phyloP scores from a whole-genome alignment of 2,113 vertebrate species.

The Oryzias curvinotus region DNA sequence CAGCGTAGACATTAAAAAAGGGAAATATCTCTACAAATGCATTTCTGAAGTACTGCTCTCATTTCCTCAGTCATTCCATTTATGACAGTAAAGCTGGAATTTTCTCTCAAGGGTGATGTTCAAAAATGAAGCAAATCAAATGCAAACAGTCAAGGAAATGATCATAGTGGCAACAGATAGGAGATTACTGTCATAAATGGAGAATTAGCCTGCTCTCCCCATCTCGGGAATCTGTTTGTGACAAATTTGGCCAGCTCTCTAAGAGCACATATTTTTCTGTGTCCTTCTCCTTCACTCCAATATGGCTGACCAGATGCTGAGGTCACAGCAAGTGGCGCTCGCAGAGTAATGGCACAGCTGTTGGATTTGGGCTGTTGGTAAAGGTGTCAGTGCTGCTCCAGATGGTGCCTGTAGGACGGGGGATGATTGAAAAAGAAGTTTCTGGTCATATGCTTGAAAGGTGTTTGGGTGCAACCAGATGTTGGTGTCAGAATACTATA shows the following conservation, averaged over 20 bases:
- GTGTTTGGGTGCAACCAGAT: slow-evolving; percentile 67
- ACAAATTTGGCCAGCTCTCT: slow-evolving; percentile 50
- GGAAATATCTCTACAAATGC: not conserved
- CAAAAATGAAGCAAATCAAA: not conserved
- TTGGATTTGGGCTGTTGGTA: slow-evolving; percentile 45
- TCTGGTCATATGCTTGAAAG: slow-evolving; percentile 65
- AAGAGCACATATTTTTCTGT: slow-evolving; percentile 43
- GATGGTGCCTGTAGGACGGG: slow-evolving; percentile 68
- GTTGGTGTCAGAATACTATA: slow-evolving; percentile 56
- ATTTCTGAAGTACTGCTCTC: not conserved
- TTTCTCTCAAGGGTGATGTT: not conserved
- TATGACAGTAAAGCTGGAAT: not conserved
- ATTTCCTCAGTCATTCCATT: not conserved
- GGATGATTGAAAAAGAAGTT: slow-evolving; percentile 64
- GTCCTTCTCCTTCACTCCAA: slow-evolving; percentile 64
- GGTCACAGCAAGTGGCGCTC: slow-evolving; percentile 57
- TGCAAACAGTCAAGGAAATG: slow-evolving; percentile 5
- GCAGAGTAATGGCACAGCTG: slow-evolving; percentile 73
- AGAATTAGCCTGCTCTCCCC: slow-evolving; percentile 23
- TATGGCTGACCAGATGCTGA: slow-evolving; percentile 71
- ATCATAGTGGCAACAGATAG: slow-evolving; percentile 13
- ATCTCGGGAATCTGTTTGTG: slow-evolving; percentile 18
- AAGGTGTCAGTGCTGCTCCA: slow-evolving; percentile 57
- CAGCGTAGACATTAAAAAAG: not conserved
- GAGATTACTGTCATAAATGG: slow-evolving; percentile 22